Base-by-base conservation (phyloP, 2,797 vertebrate genomes). In the Ctenopoma multispine region DNA sequence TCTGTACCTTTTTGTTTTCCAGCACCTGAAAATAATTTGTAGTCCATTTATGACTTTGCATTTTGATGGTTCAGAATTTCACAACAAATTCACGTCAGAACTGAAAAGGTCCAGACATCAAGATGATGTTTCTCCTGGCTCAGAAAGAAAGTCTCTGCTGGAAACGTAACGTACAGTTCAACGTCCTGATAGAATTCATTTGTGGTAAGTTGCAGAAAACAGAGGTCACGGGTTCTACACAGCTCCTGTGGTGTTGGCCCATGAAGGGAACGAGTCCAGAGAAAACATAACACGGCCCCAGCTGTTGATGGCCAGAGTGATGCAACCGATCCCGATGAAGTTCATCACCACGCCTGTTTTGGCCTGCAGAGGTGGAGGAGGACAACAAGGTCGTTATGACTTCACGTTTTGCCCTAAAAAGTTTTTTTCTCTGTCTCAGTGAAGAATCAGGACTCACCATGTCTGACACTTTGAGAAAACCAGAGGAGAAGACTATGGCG, bases 401-500 rank as follows among this genome's bases (percentile, higher is more conserved):
- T 4, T 41, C n/a, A 20, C 0, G 36, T 4, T 1, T 14, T 0
- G 4, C 4, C 3, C 11, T 23, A 31, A 38, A 4, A 24, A 1
- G 2, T 17, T 40, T 27, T 21, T 4, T 38, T 0, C 3, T 1
- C 0, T 3, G 2, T 24, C 1, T 5, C 44, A 5, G 4, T 3
- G 13, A 6, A 44, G 0, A 29, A 18, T 0, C 8, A 8, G 58
- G 13, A 50, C 90, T 87, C 80, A 97, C 97, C 97, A 98, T 98
- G 91, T 98, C 97, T 0, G 93, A 78, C 67, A 98, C 96, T 47
- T 82, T 95, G 69, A 98, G 93, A 73, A 91, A 92, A 14, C 97
- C 96, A 0, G 94, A 96, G 59, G 96, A 94, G 87, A 98, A 98
- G 68, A 94, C 96, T 3, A 98, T 97, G 27, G 97, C 96, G 0